Evolutionary conservation across 2,888 invertebrate species (phyloP).

Genomic region (Leucozona laternaria): DNA sequence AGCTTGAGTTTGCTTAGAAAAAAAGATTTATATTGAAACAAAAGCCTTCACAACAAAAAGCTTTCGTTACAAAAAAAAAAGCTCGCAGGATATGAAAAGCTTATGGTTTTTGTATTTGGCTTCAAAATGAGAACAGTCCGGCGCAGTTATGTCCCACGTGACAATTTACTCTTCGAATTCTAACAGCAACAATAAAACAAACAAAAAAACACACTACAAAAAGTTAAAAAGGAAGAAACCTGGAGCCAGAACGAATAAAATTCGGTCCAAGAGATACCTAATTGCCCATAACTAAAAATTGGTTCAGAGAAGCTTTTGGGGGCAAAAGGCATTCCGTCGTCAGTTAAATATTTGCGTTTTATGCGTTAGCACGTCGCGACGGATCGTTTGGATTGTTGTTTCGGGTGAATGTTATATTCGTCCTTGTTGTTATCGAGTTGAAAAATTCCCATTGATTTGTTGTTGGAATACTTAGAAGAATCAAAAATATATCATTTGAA

Average conservation of each 20-base stretch:
- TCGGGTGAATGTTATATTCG: conserved; percentile 6
- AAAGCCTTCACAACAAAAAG: conserved; percentile 12
- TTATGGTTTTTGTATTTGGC: not conserved
- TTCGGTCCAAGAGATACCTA: conserved; percentile 69
- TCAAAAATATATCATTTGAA: not conserved
- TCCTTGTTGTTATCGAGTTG: conserved; percentile 21
- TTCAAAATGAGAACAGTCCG: conserved; percentile 66
- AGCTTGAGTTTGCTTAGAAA: conserved; percentile 5
- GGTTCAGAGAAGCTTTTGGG: conserved; percentile 69
- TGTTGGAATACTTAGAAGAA: not conserved
- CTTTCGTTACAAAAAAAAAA: conserved; percentile 1
- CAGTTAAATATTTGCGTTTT: conserved; percentile 73
- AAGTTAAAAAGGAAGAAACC: conserved; percentile 23
- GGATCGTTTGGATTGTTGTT: conserved; percentile 37
- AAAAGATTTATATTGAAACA: conserved; percentile 15
- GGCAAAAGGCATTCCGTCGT: conserved; percentile 51
- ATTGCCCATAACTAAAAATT: conserved; percentile 64
- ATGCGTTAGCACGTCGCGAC: conserved; percentile 72
- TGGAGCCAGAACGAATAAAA: conserved; percentile 50
- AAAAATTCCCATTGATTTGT: not conserved
- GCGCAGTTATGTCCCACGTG: conserved; percentile 67
- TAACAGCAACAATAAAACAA: not conserved
- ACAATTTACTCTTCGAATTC: conserved; percentile 31
- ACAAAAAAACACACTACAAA: not conserved
- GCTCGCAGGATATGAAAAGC: conserved; percentile 2